Evolutionary conservation across 2,797 vertebrate genomes (phyloP).

Genomic region (Chaunax sp.): DNA sequence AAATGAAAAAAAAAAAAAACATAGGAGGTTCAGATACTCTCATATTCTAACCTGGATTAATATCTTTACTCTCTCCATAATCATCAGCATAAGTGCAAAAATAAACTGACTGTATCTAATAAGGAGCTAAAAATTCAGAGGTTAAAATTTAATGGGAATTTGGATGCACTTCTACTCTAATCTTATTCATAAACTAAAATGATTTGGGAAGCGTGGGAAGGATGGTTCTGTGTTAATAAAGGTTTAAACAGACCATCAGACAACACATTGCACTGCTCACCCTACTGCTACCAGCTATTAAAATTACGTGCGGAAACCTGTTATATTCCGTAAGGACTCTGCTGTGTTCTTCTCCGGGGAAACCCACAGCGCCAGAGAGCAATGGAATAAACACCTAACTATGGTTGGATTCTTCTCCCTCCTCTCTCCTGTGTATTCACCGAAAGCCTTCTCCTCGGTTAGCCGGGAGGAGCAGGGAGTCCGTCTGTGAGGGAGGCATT

Average conservation of each 20-base stretch:
- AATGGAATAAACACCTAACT: conserved; percentile 47
- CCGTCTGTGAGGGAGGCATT: conserved; percentile 37
- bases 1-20: conserved; percentile 1
- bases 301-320: conserved; percentile 41
- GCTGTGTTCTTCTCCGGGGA: conserved; percentile 49
- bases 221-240: conserved; percentile 22
- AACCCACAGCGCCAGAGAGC: conserved; percentile 38
- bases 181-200: conserved; percentile 46
- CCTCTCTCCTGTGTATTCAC: conserved; percentile 41
- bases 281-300: conserved; percentile 37
- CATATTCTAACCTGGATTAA: conserved; percentile 10
- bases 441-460: conserved; percentile 39
- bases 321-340: conserved; percentile 51
- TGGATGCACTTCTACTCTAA: conserved; percentile 39
- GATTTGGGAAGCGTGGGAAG: conserved; percentile 33
- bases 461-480: conserved; percentile 31
- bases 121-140: conserved; percentile 46
- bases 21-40: conserved; percentile 11
- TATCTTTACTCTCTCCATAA: conserved; percentile 10
- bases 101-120: conserved; percentile 26
- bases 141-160: conserved; percentile 65
- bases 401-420: conserved; percentile 49
- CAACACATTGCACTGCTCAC: conserved; percentile 31
- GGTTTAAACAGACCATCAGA: conserved; percentile 44
- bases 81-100: conserved; percentile 28